Evolutionary conservation across 2,113 vertebrate genomes (phyloP).

Genomic region (Forbesichthys papilliferus): DNA sequence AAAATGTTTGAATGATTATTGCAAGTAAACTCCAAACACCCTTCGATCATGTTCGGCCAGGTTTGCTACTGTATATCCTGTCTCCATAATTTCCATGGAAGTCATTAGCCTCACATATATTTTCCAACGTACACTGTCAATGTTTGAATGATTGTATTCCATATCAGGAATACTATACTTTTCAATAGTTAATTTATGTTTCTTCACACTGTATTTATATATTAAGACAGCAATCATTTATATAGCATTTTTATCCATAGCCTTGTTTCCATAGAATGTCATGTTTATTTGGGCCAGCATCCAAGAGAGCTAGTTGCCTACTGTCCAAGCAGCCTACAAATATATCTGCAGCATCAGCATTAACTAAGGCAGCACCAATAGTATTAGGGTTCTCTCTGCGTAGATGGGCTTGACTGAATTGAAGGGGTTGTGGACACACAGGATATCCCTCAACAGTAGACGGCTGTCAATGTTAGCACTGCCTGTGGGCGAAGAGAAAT

Average conservation of each 20-base stretch:
- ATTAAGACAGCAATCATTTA: background rate
- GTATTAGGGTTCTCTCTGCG: constrained; percentile 5
- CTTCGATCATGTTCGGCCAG: too few species aligned
- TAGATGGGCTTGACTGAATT: constrained; percentile 43
- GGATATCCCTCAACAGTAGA: constrained; percentile 68
- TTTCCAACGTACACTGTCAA: too few species aligned
- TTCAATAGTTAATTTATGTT: too few species aligned
- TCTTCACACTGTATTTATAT: background rate
- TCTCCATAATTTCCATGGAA: too few species aligned
- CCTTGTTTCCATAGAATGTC: background rate
- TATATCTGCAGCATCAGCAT: constrained; percentile 33
- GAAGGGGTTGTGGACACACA: constrained; percentile 69
- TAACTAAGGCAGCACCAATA: constrained; percentile 33
- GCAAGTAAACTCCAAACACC: too few species aligned
- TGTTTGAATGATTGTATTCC: too few species aligned
- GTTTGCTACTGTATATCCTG: too few species aligned
- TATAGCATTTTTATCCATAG: background rate
- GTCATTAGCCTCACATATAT: too few species aligned
- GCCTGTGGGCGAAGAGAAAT: constrained; percentile 49
- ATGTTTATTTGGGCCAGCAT: background rate
- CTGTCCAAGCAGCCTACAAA: constrained; percentile 21
- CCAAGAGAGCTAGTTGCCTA: background rate
- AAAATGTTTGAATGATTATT: too few species aligned
- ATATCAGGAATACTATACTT: too few species aligned
- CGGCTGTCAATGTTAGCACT: constrained; percentile 74